Base-by-base conservation (phyloP, 2,888 invertebrate genomes). In the Caradrina kadenii region DNA sequence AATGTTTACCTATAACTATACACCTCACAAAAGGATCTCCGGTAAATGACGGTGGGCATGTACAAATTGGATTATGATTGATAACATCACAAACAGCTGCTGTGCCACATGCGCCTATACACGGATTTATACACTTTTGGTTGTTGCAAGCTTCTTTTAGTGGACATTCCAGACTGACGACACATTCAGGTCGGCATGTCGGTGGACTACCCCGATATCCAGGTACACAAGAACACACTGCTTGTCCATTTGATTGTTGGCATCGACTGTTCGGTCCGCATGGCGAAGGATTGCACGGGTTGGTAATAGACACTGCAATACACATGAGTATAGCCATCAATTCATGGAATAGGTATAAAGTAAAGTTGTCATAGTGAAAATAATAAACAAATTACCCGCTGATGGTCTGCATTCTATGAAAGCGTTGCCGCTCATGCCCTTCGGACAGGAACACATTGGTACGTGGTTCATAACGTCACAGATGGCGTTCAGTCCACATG, bases 211-310 rank as follows among this genome's bases (percentile, higher is more conserved):
- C 98, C 69, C 97, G 95, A 88, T 97, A 98, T 76, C 97, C 97
- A 42, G 97, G 94, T 52, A 97, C 93, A 88, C 98, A 98, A 45
- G 97, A 97, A 89, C 98, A 98, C 60, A 97, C 96, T 53, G 98
- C 97, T 76, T 96, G 96, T 35, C 97, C 97, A 82, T 97, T 97
- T 17, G 96, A 96, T 86, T 97, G 97, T 82, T 97, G 96, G 87
- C 98, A 98, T 85, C 97, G 96, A 52, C 98, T 97, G 87, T 98
- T 97, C 19, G 97, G 96, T 56, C 98, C 98, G 89, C 98, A 98
- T 1, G 98, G 98, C 60, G 97, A 97, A 42, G 98, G 98, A 76
- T 97, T 94, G 87, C 98, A 98, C 22, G 98, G 97, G 91, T 97
- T 97, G 69, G 86, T 78, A 5, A 88, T 80, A 19, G 83, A 75